phyloP scores from a whole-genome alignment of 2,113 vertebrate species.

The Salvator merianae region DNA sequence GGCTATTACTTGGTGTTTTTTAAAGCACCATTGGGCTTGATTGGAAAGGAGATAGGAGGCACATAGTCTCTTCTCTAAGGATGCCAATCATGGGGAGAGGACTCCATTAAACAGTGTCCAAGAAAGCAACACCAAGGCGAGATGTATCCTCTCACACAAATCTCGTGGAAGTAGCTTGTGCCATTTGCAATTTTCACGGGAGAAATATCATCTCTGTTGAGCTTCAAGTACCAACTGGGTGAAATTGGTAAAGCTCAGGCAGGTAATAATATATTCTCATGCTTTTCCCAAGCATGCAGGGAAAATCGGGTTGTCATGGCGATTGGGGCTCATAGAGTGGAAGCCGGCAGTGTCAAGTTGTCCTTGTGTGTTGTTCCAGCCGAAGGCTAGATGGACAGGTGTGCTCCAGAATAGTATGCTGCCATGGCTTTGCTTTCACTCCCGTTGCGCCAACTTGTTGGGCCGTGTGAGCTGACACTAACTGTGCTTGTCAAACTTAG shows the following conservation, averaged over 20 bases:
- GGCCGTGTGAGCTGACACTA: conserved; percentile 61
- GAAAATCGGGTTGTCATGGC: conserved; percentile 8
- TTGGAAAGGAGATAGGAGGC: background rate
- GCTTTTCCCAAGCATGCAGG: background rate
- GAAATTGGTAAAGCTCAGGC: background rate
- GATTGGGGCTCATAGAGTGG: background rate
- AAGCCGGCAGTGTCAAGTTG: background rate
- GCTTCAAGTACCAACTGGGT: background rate
- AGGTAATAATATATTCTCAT: background rate
- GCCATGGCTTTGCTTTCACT: background rate
- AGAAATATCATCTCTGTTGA: background rate
- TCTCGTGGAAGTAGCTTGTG: too few species aligned
- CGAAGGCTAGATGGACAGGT: background rate
- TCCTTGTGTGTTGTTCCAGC: conserved; percentile 37
- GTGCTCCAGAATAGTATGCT: background rate
- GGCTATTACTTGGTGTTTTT: background rate
- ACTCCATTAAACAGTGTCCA: too few species aligned
- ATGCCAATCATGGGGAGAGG: background rate
- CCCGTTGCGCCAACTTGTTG: conserved; percentile 43
- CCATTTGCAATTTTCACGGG: background rate
- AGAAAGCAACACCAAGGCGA: background rate
- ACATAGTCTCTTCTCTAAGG: background rate
- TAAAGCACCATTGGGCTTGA: background rate
- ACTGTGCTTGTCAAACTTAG: conserved; percentile 59
- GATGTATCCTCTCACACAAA: too few species aligned